Conservation (phyloP, 1,140 invertebrate species). For the Ditylenchus dipsaci region DNA sequence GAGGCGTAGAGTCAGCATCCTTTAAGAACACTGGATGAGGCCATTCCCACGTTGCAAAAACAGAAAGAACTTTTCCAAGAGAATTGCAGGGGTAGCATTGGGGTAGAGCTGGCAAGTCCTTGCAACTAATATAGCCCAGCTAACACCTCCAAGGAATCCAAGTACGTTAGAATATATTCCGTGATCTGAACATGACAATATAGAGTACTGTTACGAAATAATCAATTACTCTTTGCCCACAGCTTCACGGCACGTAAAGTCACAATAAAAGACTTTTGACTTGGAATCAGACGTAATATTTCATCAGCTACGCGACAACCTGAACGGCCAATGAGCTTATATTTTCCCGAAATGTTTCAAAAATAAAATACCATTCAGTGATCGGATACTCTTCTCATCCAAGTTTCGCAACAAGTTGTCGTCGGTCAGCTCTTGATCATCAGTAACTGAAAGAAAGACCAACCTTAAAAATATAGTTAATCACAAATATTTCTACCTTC, state of each 20-base stretch:
- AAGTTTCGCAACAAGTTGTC: constrained; percentile 88
- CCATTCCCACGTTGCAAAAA: constrained; percentile 80
- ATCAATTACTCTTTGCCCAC: constrained; percentile 94
- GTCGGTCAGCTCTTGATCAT: constrained; percentile 76
- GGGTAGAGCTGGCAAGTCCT: constrained; percentile 96
- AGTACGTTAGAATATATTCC: constrained; percentile 96
- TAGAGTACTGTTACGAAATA: constrained; percentile 13
- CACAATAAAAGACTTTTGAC: constrained; percentile 86
- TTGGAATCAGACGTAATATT: constrained; percentile 88
- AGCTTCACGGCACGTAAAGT: constrained; percentile 90
- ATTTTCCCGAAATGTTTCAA: constrained; percentile 9
- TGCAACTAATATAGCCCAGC: constrained; percentile 98
- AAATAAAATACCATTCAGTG: constrained; percentile 74
- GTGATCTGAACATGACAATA: constrained; percentile 62
- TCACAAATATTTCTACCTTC: constrained; percentile 60
- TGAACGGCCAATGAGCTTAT: constrained; percentile 33
- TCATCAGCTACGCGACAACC: constrained; percentile 95
- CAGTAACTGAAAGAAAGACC: constrained; percentile 66
- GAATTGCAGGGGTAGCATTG: constrained; percentile 84
- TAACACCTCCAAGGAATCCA: constrained; percentile 95
- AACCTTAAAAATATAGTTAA: too few relatives aligned
- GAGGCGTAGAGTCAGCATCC: constrained; percentile 70
- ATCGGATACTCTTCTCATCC: constrained; percentile 89
- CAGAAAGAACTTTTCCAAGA: constrained; percentile 96
- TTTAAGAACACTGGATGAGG: constrained; percentile 72